Percentiles rank a stretch among this genome's conserved stretches.
phyloP scores from a whole-genome alignment of 2,888 invertebrate species.

The Cremastinae sp. region DNA sequence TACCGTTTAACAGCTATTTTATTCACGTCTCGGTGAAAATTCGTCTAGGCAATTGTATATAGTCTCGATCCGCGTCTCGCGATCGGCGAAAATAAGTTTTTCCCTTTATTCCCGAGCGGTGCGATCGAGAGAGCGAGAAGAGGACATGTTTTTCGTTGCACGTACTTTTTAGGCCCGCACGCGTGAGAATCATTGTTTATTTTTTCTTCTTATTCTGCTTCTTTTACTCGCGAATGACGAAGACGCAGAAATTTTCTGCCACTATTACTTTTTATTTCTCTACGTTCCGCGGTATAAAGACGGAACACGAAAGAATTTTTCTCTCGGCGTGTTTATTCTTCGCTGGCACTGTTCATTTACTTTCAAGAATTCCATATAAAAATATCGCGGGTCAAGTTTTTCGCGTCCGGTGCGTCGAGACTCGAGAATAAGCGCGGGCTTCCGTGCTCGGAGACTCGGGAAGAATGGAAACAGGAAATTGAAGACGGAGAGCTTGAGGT shows the following conservation, averaged over 20 bases:
- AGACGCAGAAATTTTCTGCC: not conserved
- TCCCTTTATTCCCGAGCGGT: conserved; percentile 49
- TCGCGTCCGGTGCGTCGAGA: conserved; percentile 75
- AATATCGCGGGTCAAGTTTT: conserved; percentile 75
- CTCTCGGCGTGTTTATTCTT: conserved; percentile 69
- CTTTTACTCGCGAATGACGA: not conserved
- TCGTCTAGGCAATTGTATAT: conserved; percentile 10
- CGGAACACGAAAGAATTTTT: conserved; percentile 61
- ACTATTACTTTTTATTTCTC: conserved; percentile 1
- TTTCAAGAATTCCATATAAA: conserved; percentile 79
- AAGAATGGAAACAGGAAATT: conserved; percentile 55
- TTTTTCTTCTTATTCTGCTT: conserved; percentile 10
- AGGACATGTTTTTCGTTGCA: conserved; percentile 15
- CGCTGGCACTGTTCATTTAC: conserved; percentile 77
- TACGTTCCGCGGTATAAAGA: conserved; percentile 49
- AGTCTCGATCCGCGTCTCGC: not conserved
- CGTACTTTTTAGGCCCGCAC: not conserved
- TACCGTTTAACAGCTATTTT: not conserved
- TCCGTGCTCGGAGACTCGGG: conserved; percentile 48
- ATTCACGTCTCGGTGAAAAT: conserved; percentile 12
- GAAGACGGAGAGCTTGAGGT: conserved; percentile 56
- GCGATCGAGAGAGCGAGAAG: conserved; percentile 37
- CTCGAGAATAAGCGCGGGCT: conserved; percentile 61
- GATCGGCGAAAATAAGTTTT: conserved; percentile 5
- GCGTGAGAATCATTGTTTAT: conserved; percentile 1